phyloP scores from a whole-genome alignment of 2,888 invertebrate genomes.

The Tachina lurida region DNA sequence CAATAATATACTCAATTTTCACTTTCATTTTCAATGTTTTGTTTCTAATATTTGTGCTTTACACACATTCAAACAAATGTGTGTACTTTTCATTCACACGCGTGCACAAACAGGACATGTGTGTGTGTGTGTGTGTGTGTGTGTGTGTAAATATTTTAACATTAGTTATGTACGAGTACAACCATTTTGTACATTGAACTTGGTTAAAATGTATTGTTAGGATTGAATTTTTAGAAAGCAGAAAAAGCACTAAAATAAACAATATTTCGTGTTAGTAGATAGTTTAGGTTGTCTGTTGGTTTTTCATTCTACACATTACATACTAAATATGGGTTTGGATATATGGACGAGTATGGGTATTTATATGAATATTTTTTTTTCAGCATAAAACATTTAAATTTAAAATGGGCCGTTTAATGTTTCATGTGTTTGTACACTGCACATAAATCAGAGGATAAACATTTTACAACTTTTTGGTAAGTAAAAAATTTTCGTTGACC shows the following conservation, averaged over 20 bases:
- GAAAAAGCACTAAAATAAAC: constrained; percentile 34
- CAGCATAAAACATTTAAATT: constrained; percentile 1
- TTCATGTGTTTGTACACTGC: neutral
- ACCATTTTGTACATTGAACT: constrained; percentile 68
- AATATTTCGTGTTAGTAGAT: constrained; percentile 57
- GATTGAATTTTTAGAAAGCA: constrained; percentile 38
- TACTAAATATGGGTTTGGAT: neutral
- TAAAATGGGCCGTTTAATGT: neutral
- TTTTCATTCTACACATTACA: neutral
- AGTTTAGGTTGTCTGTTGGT: constrained; percentile 35
- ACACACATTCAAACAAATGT: constrained; percentile 24
- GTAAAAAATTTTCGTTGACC: too few relatives aligned
- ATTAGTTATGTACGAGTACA: neutral
- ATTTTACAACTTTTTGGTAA: too few relatives aligned
- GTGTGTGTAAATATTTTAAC: constrained; percentile 7
- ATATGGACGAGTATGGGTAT: too few relatives aligned
- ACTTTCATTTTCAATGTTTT: constrained; percentile 70
- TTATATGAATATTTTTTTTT: too few relatives aligned
- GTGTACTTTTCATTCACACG: neutral
- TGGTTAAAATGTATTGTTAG: constrained; percentile 49
- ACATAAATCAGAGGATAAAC: too few relatives aligned
- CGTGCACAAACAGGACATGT: constrained; percentile 1
- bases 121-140: neutral
- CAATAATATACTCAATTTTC: constrained; percentile 59
- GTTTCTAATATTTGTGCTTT: constrained; percentile 61